A percentile compares a stretch with the other conserved stretches of the same genome.
phyloP scores from a whole-genome alignment of 1,140 invertebrate species.

The Platorchestia sp. region DNA sequence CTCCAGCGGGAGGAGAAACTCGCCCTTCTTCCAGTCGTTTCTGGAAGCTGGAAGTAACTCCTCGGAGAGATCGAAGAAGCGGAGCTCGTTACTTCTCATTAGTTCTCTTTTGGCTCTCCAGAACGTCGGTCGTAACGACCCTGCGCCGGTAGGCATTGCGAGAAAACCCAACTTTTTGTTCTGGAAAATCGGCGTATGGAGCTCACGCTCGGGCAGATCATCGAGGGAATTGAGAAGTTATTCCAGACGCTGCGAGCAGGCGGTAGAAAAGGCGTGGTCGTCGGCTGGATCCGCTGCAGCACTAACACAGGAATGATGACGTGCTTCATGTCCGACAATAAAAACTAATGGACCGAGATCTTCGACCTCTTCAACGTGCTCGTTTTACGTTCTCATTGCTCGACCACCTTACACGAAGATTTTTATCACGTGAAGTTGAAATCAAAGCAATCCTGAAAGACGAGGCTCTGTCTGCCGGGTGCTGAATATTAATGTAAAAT shows the following conservation, averaged over 20 bases:
- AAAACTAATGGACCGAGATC: neutral
- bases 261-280: neutral
- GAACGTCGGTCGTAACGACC: conserved; percentile 18
- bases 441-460: neutral
- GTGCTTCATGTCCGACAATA: neutral
- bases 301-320: neutral
- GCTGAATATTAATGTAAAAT: neutral
- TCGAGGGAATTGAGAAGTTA: conserved; percentile 42
- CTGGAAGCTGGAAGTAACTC: conserved; percentile 15
- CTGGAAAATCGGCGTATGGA: conserved; percentile 33
- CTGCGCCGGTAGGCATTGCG: neutral
- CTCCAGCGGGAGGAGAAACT: neutral
- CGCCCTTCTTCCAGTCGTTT: neutral
- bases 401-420: no score
- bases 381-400: neutral
- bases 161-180: conserved; percentile 15
- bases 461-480: neutral
- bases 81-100: conserved; percentile 53
- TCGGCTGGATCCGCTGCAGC: neutral
- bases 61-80: conserved; percentile 29
- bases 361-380: neutral
- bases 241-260: neutral
- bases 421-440: neutral
- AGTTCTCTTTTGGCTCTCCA: neutral
- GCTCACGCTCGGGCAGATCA: neutral